Conservation (phyloP, 2,113 vertebrate species). For the Embiotoca jacksoni region DNA sequence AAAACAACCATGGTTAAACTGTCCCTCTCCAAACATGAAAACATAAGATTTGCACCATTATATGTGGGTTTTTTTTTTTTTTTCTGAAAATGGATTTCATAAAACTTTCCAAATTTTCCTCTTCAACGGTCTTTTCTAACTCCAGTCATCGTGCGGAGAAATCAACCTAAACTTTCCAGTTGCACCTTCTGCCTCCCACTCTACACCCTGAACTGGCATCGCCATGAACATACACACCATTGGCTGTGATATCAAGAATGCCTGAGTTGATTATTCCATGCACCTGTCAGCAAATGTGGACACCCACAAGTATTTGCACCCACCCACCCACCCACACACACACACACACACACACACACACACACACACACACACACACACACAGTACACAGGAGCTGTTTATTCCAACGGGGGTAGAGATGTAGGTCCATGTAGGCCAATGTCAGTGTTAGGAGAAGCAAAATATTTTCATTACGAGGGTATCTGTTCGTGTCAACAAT, state of each 20-base stretch:
- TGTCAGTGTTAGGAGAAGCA: conserved; percentile 88
- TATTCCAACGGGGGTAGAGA: conserved; percentile 83
- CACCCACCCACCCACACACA: conserved; percentile 45
- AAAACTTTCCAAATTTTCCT: no score
- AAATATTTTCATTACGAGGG: conserved; percentile 93
- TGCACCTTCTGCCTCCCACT: conserved; percentile 2
- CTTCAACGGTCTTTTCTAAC: no score
- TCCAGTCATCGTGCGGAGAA: no score
- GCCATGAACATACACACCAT: conserved; percentile 8
- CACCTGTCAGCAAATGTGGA: conserved; percentile 74
- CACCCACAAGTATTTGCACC: conserved; percentile 52
- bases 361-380: conserved; percentile 14
- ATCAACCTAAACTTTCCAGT: background rate
- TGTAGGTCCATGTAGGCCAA: conserved; percentile 86
- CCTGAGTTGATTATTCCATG: conserved; percentile 55
- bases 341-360: no score
- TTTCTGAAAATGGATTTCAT: no score
- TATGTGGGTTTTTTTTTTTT: no score
- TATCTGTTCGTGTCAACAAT: conserved; percentile 91
- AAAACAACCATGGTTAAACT: no score
- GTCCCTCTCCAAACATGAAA: no score
- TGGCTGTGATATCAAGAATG: conserved; percentile 33
- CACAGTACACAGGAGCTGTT: conserved; percentile 88
- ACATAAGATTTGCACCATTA: no score
- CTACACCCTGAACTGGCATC: conserved; percentile 21